phyloP scores from a whole-genome alignment of 2,113 vertebrate species.

The Merops nubicus region DNA sequence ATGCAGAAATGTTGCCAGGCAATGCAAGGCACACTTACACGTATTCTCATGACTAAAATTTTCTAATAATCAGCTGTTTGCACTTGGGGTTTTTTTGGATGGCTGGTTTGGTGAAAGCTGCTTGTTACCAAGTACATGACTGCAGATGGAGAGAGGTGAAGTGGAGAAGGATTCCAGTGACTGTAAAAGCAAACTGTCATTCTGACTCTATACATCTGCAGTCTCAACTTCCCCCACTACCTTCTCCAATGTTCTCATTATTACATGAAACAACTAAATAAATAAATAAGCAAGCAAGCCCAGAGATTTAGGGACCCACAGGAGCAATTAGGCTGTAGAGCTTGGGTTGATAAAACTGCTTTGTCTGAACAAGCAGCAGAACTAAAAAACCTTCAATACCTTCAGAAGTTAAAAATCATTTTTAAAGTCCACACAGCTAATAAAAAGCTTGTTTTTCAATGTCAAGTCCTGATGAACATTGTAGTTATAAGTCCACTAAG shows the following conservation, averaged over 20 bases:
- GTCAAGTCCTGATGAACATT: not conserved
- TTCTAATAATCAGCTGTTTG: not conserved
- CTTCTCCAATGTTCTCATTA: not conserved
- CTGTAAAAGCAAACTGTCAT: not conserved
- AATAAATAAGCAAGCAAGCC: not conserved
- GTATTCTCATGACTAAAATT: not conserved
- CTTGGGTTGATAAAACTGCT: not conserved
- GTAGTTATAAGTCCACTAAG: not conserved
- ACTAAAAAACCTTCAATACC: not conserved
- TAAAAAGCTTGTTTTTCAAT: not conserved
- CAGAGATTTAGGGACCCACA: not conserved
- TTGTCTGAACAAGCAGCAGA: slow-evolving; percentile 5
- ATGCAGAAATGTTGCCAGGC: accelerated
- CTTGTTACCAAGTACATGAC: not conserved
- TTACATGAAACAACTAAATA: slow-evolving; percentile 5
- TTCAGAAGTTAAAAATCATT: not conserved
- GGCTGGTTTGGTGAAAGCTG: not conserved
- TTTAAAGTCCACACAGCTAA: not conserved
- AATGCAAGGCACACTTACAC: accelerated
- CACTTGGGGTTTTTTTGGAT: not conserved
- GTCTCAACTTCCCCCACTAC: not conserved
- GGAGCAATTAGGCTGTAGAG: not conserved
- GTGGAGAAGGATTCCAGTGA: not conserved
- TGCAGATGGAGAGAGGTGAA: not conserved
- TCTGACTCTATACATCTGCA: not conserved